phyloP scores from a whole-genome alignment of 2,888 invertebrate species.

The Nemotelus pantherinus region DNA sequence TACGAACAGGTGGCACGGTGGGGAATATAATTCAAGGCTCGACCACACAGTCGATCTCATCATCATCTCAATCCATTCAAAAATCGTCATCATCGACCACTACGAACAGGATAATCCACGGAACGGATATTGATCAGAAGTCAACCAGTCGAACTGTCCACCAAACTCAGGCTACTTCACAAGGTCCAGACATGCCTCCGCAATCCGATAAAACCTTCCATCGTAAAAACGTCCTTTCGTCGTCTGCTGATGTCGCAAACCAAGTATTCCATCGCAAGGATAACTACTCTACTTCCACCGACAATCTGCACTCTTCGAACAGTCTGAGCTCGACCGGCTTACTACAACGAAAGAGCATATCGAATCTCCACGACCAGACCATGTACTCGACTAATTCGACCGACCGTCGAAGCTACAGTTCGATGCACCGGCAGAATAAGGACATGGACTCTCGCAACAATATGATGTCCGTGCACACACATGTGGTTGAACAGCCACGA shows the following conservation, averaged over 20 bases:
- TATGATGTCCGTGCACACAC: slow-evolving; percentile 62
- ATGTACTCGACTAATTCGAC: slow-evolving; percentile 74
- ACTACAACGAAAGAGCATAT: slow-evolving; percentile 82
- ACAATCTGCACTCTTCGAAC: slow-evolving; percentile 74
- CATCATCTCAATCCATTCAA: slow-evolving; percentile 23
- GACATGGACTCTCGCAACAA: slow-evolving; percentile 67
- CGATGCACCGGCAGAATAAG: slow-evolving; percentile 77
- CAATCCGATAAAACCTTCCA: slow-evolving; percentile 62
- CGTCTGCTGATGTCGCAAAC: slow-evolving; percentile 79
- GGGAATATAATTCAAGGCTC: slow-evolving; percentile 33
- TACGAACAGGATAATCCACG: slow-evolving; percentile 31
- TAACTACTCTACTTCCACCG: slow-evolving; percentile 57
- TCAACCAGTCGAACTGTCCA: slow-evolving; percentile 48
- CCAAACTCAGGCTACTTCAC: slow-evolving; percentile 48
- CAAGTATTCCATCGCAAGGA: slow-evolving; percentile 82
- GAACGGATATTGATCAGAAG: background rate
- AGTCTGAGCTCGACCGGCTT: slow-evolving; percentile 74
- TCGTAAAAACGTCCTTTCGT: slow-evolving; percentile 77
- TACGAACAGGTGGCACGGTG: background rate
- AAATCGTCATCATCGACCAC: slow-evolving; percentile 28
- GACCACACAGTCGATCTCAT: background rate
- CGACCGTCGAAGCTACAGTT: slow-evolving; percentile 81
- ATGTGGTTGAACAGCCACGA: slow-evolving; percentile 71
- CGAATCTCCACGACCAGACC: slow-evolving; percentile 79
- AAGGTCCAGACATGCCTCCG: slow-evolving; percentile 62